These are phyloP conservation scores for Heliconius himera DNA, from an alignment of 1,140 invertebrate genomes.

Conservation along the genomic window DNA sequence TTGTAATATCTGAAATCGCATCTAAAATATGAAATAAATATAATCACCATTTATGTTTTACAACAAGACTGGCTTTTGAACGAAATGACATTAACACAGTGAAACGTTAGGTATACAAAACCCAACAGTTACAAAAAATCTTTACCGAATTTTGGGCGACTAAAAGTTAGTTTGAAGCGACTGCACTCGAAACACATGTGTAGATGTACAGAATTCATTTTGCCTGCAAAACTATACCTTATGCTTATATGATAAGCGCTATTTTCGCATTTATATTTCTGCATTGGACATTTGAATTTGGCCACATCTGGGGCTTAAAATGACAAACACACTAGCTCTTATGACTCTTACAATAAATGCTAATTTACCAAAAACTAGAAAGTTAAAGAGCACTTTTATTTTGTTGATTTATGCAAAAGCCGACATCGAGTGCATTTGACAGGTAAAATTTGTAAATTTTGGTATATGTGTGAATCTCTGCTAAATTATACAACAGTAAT, in stretches of 20 bases:
- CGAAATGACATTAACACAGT: conserved; percentile 1
- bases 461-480: not conserved
- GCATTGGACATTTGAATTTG: conserved; percentile 4
- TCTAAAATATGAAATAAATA: not conserved
- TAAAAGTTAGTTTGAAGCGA: conserved; percentile 20
- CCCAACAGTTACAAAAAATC: conserved; percentile 23
- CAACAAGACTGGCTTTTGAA: not conserved
- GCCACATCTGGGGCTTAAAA: conserved; percentile 2
- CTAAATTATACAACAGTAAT: not conserved
- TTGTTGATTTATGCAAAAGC: conserved; percentile 25
- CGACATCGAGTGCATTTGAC: conserved; percentile 31
- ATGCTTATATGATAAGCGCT: not conserved
- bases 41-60: not conserved
- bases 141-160: conserved; percentile 18
- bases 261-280: not conserved
- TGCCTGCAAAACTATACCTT: not conserved
- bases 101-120: conserved; percentile 4
- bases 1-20: no score
- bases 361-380: conserved; percentile 3
- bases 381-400: conserved; percentile 20
- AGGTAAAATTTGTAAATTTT: conserved; percentile 13
- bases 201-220: conserved; percentile 17
- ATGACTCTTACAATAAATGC: conserved; percentile 13
- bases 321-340: conserved; percentile 14
- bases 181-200: conserved; percentile 15